phyloP scores from a whole-genome alignment of 2,888 invertebrate genomes.

The Epinotia brunnichana region DNA sequence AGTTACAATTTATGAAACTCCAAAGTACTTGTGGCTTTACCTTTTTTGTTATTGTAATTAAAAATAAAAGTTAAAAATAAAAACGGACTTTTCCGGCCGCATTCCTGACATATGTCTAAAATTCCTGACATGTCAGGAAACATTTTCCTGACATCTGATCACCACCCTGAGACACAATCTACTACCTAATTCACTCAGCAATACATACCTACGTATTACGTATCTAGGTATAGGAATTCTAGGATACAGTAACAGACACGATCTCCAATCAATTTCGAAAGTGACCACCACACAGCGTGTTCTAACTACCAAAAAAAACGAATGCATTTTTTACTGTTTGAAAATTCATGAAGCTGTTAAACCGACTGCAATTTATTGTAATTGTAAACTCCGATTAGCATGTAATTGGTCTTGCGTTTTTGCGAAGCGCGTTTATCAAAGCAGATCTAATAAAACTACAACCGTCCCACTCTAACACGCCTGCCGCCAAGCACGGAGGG shows the following conservation, averaged over 20 bases:
- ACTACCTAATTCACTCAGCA: too few species aligned
- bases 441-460: slow-evolving; percentile 13
- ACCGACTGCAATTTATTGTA: slow-evolving; percentile 58
- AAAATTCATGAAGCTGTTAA: slow-evolving; percentile 57
- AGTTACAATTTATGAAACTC: too few species aligned
- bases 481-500: slow-evolving; percentile 10
- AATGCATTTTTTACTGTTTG: slow-evolving; percentile 48
- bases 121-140: too few species aligned
- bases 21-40: too few species aligned
- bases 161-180: too few species aligned
- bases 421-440: slow-evolving; percentile 59
- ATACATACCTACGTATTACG: too few species aligned
- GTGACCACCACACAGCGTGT: slow-evolving; percentile 17
- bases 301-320: slow-evolving; percentile 41
- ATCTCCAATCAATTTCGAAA: slow-evolving; percentile 24
- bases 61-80: too few species aligned
- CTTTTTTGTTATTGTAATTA: too few species aligned
- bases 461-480: slow-evolving; percentile 3
- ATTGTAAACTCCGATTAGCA: slow-evolving; percentile 73
- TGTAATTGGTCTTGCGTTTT: slow-evolving; percentile 67
- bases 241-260: slow-evolving; percentile 11
- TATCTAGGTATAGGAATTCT: too few species aligned
- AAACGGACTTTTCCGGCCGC: too few species aligned
- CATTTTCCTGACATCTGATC: too few species aligned
- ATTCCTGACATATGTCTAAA: too few species aligned